Base-by-base conservation (phyloP, 2,113 vertebrate genomes). In the Pleuronectes platessa region DNA sequence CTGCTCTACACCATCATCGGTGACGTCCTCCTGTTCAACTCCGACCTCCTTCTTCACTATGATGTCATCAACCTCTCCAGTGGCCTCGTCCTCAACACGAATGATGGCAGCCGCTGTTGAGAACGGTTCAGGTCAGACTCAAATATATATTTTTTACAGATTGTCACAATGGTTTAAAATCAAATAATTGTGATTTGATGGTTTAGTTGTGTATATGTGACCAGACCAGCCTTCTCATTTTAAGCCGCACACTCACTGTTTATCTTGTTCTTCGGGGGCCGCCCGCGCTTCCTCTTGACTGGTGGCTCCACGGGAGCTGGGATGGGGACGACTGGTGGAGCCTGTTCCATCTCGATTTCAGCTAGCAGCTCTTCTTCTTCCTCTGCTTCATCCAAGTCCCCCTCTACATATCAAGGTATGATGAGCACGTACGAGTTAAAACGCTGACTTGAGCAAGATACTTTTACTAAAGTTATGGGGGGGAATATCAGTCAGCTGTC, bases 251-350 rank as follows among this genome's bases (percentile, higher is more conserved):
- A 62, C 82, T 86, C 70, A 92, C 91, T 15, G 7, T 71, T 94
- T 18, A 96, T 71, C 51, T 92, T 93, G 82, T 94, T 97, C 93
- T 98, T 97, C 1, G 98, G 97, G 3, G 98, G 98, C 18, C 98
- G 95, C 76, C 98, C 98, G 92, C 98, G 96, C 92, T 98, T 95
- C 82, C 97, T 97, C 93, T 99, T 99, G 79, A 96, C 96, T 0
- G 97, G 97, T 84, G 96, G 89, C 92, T 96, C 96, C 84, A 90
- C 88, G 5, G 94, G 97, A 88, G 93, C 94, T 68, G 95, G 95
- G 56, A 97, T 94, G 23, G 95, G 96, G 60, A 90, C 56, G 2
- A 89, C 92, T 26, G 94, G 87, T 10, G 92, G 91, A n/a, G 92
- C 95, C 78, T 95, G 94, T 78, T 96, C 96, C 6, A 97, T 91